Percentiles rank a stretch among this genome's conserved stretches.
Conservation (phyloP, 1,140 invertebrate species). For the Potamilus streckersoni region DNA sequence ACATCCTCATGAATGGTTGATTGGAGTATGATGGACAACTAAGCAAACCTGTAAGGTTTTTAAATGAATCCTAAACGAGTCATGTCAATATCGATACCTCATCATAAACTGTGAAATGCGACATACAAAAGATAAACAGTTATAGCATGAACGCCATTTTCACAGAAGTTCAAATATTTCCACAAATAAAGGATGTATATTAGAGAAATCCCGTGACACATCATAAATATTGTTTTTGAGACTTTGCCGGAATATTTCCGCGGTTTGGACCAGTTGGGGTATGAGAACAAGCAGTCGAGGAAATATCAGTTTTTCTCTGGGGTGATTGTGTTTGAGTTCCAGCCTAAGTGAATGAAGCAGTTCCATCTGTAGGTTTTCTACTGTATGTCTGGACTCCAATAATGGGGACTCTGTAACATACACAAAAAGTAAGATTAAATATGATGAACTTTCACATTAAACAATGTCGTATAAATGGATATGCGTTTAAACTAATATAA, state of each 20-base stretch:
- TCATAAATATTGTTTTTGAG: constrained; percentile 41
- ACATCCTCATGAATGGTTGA: too few species aligned
- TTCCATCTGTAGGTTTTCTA: constrained; percentile 17
- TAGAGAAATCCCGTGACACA: constrained; percentile 25
- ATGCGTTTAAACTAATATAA: too few species aligned
- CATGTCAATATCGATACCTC: too few species aligned
- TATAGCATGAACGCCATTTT: background rate
- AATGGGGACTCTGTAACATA: constrained; percentile 22
- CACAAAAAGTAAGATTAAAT: background rate
- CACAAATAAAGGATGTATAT: constrained; percentile 42
- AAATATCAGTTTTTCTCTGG: constrained; percentile 48
- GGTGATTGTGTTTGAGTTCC: constrained; percentile 55
- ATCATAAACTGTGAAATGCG: too few species aligned
- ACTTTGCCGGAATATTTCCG: constrained; percentile 46
- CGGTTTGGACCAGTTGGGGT: constrained; percentile 43
- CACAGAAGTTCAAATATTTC: constrained; percentile 50
- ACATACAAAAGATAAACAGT: too few species aligned
- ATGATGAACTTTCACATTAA: background rate
- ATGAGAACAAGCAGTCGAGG: constrained; percentile 47
- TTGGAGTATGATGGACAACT: too few species aligned
- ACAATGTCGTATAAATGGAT: too few species aligned
- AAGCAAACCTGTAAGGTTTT: too few species aligned
- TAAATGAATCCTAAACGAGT: too few species aligned
- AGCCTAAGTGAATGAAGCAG: constrained; percentile 43
- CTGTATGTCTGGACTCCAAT: background rate